These are phyloP conservation scores for Amniataba percoides DNA, from an alignment of 2,797 vertebrate genomes.

Conservation along the genomic window DNA sequence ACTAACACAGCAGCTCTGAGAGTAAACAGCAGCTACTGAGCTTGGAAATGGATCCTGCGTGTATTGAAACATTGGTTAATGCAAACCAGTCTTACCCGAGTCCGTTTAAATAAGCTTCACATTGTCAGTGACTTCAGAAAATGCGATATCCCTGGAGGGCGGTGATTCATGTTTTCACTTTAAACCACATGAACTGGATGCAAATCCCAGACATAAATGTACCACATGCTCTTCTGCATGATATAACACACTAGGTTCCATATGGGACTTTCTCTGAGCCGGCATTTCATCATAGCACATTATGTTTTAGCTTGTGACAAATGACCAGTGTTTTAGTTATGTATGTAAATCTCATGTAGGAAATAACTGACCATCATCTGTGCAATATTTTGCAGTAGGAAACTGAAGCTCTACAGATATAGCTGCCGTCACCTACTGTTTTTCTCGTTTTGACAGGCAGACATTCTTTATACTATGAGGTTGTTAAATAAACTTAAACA, in stretches of 20 bases:
- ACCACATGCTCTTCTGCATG: slow-evolving; percentile 57
- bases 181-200: slow-evolving; percentile 69
- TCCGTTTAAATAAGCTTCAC: slow-evolving; percentile 71
- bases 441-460: neutral
- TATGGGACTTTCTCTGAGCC: slow-evolving; percentile 28
- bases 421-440: neutral
- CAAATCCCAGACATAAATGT: slow-evolving; percentile 65
- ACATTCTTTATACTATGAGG: neutral
- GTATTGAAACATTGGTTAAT: slow-evolving; percentile 59
- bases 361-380: neutral
- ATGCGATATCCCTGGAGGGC: slow-evolving; percentile 56
- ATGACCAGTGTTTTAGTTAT: neutral
- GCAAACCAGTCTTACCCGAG: slow-evolving; percentile 54
- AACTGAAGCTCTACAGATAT: slow-evolving; percentile 3
- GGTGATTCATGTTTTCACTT: slow-evolving; percentile 78
- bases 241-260: slow-evolving; percentile 26
- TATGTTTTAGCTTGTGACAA: slow-evolving; percentile 10
- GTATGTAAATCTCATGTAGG: slow-evolving; percentile 1
- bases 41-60: slow-evolving; percentile 55
- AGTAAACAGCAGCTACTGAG: slow-evolving; percentile 66
- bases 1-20: slow-evolving; percentile 53
- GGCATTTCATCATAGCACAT: slow-evolving; percentile 28
- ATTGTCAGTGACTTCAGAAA: slow-evolving; percentile 71
- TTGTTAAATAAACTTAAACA: neutral
- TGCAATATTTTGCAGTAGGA: neutral